Base-by-base conservation (phyloP, 2,888 invertebrate genomes). In the Bhutanitis thaidina region DNA sequence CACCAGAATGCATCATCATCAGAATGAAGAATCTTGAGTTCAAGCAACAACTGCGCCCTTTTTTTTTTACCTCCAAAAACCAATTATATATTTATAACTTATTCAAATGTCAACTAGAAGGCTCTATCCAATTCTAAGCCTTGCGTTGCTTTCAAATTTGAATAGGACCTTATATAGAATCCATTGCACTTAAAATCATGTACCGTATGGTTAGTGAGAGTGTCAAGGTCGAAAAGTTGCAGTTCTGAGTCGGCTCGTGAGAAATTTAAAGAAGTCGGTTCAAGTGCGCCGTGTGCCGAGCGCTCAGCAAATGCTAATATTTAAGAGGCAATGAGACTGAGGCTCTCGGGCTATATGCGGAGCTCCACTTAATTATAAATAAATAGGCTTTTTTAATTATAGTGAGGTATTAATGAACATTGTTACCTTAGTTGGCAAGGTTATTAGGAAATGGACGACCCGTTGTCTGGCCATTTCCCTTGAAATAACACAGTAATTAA, bases 181-280 rank as follows among this genome's bases (percentile, higher is more conserved):
- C 7, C 27, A 7, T 1, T 8, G 27, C 27, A 8, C 8, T 4
- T 20, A 3, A 5, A 27, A 8, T 27, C 7, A 57, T 35, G 43
- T 62, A 61, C 78, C 79, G 80, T 80, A 80, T 79, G 80, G 74
- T 65, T 52, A 54, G 58, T 46, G 54, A 58, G 49, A 67, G 63
- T 77, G 81, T 82, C 83, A 82, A 80, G 83, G 83, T 66, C 73
- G 64, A 52, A 12, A 5, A 45, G 54, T 9, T 12, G 3, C 34
- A 10, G 27, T 29, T 20, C 36, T 30, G 20, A 58, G 59, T 56
- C 57, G 57, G 60, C 65, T 62, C 65, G 67, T 53, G 64, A 69
- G 62, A 65, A 66, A 65, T 70, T 71, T 67, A 71, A 69, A 70
- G 73, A 67, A 70, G 69, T 69, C 70, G 64, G 56, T 66, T 60